Evolutionary conservation across 2,888 invertebrate species (phyloP).

Genomic region (Cheilosia urbana): DNA sequence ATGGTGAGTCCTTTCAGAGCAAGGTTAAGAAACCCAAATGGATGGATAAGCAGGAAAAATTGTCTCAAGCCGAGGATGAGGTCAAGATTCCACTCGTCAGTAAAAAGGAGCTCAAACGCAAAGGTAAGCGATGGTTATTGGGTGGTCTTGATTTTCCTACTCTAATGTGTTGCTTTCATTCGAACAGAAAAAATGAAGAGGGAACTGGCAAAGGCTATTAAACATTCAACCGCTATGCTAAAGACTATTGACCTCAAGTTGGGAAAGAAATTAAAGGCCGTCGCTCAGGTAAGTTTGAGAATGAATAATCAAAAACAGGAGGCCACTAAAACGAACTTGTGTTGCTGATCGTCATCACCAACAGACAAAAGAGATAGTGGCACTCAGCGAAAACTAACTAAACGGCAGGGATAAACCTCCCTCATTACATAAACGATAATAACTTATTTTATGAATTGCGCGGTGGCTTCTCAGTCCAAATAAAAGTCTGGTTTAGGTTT

Average conservation of each 20-base stretch:
- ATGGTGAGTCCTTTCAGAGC: constrained; percentile 50
- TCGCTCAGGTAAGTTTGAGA: constrained; percentile 7
- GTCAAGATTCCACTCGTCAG: constrained; percentile 60
- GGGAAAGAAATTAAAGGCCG: neutral
- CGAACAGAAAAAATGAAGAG: constrained; percentile 77
- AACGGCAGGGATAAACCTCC: too few relatives aligned
- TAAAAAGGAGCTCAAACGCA: constrained; percentile 71
- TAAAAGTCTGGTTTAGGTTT: too few relatives aligned
- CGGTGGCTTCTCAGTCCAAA: too few relatives aligned
- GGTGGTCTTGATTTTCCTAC: neutral
- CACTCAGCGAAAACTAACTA: too few relatives aligned
- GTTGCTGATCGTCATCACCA: too few relatives aligned
- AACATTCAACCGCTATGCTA: constrained; percentile 70
- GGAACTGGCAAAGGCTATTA: constrained; percentile 76
- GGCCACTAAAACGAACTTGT: too few relatives aligned
- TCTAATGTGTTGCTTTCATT: neutral
- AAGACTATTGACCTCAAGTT: constrained; percentile 32
- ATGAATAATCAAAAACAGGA: neutral
- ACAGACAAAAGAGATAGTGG: too few relatives aligned
- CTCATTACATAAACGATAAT: too few relatives aligned
- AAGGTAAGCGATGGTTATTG: constrained; percentile 62
- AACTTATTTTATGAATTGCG: too few relatives aligned
- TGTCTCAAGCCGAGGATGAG: constrained; percentile 3
- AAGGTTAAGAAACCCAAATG: constrained; percentile 71
- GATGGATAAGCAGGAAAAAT: constrained; percentile 55